These are phyloP conservation scores for Poecilia velifera DNA, from an alignment of 2,797 vertebrate species.

Conservation along the genomic window DNA sequence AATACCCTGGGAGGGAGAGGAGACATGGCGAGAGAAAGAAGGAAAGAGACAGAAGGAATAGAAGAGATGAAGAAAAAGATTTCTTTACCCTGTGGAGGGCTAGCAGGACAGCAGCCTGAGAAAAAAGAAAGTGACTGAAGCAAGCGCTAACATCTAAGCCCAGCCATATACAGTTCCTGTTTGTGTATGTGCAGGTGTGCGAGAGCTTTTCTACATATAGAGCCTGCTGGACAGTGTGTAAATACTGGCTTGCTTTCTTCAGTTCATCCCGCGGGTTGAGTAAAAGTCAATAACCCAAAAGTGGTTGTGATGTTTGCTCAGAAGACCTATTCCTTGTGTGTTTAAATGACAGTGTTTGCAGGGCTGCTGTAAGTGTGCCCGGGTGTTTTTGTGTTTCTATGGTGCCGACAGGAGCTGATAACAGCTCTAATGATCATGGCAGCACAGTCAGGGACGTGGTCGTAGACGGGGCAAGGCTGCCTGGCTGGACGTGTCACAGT, in stretches of 20 bases:
- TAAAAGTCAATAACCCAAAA: slow-evolving; percentile 83
- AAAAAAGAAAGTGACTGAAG: slow-evolving; percentile 59
- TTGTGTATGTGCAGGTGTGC: slow-evolving; percentile 18
- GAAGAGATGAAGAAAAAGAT: slow-evolving; percentile 63
- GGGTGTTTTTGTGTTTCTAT: slow-evolving; percentile 73
- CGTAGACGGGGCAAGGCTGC: slow-evolving; percentile 49
- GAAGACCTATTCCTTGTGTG: slow-evolving; percentile 63
- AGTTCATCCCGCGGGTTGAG: slow-evolving; percentile 69
- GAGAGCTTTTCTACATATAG: slow-evolving; percentile 20
- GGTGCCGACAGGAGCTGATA: slow-evolving; percentile 75
- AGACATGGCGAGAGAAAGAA: slow-evolving; percentile 72
- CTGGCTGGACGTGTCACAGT: slow-evolving; percentile 72
- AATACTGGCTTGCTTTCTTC: slow-evolving; percentile 72
- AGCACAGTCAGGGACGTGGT: slow-evolving; percentile 43
- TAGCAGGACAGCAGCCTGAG: slow-evolving; percentile 56
- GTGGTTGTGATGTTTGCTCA: slow-evolving; percentile 78
- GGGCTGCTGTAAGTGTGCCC: slow-evolving; percentile 39
- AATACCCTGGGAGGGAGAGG: slow-evolving; percentile 79
- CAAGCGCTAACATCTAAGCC: slow-evolving; percentile 49
- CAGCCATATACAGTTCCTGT: slow-evolving; percentile 29
- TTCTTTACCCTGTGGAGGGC: slow-evolving; percentile 71
- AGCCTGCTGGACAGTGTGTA: slow-evolving; percentile 56
- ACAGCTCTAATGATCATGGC: slow-evolving; percentile 67
- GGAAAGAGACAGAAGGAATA: slow-evolving; percentile 61
- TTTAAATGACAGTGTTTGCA: slow-evolving; percentile 64